A percentile compares a stretch with the other conserved stretches of the same genome.
Evolutionary conservation across 2,888 invertebrate species (phyloP).

Genomic region (Altica lythri): DNA sequence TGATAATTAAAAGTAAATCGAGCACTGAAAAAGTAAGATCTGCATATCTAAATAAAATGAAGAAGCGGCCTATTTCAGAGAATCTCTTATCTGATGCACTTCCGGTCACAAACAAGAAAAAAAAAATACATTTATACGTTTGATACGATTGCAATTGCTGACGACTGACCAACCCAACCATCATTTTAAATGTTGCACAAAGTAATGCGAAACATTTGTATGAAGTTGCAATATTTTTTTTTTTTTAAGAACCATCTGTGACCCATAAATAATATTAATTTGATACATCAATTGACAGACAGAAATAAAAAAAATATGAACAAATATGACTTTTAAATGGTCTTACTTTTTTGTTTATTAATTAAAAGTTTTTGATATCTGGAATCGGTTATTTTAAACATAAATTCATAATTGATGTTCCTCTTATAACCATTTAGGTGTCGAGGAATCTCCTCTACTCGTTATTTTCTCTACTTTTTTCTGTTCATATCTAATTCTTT

Average conservation of each 20-base stretch:
- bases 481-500: too few species aligned
- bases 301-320: too few species aligned
- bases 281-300: too few species aligned
- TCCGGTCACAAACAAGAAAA: slow-evolving; percentile 23
- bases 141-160: slow-evolving; percentile 18
- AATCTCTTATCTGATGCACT: slow-evolving; percentile 25
- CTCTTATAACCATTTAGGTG: too few species aligned
- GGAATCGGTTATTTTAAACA: too few species aligned
- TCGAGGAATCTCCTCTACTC: too few species aligned
- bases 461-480: too few species aligned
- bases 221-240: slow-evolving; percentile 12
- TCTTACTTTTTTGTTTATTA: too few species aligned
- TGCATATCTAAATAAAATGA: slow-evolving; percentile 21
- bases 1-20: slow-evolving; percentile 28
- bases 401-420: too few species aligned
- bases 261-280: slow-evolving; percentile 16
- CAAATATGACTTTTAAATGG: too few species aligned
- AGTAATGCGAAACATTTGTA: slow-evolving; percentile 24
- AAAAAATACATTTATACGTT: neutral
- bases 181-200: slow-evolving; percentile 15
- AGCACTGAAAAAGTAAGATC: slow-evolving; percentile 19
- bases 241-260: slow-evolving; percentile 8
- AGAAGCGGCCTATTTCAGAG: slow-evolving; percentile 19
- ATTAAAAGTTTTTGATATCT: too few species aligned
- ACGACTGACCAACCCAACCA: slow-evolving; percentile 26